phyloP scores from a whole-genome alignment of 2,888 invertebrate genomes.

The Tridacna crocea region DNA sequence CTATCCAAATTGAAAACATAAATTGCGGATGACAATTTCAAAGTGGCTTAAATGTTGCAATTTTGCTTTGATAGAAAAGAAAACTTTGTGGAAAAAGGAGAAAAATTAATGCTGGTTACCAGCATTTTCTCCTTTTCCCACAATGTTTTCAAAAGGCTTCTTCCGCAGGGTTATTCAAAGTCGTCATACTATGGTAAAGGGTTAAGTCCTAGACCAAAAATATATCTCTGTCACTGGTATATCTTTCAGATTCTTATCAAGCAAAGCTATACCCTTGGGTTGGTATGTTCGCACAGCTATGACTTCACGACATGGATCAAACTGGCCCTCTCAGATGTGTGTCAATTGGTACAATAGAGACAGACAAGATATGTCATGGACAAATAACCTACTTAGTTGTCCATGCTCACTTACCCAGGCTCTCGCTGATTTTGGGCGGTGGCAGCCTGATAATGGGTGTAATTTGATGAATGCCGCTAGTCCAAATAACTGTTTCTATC shows the following conservation, averaged over 20 bases:
- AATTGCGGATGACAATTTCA: too few relatives aligned
- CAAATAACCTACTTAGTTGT: constrained; percentile 85
- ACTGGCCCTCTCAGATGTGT: constrained; percentile 94
- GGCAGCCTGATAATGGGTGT: constrained; percentile 87
- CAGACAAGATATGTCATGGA: constrained; percentile 92
- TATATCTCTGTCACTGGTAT: too few relatives aligned
- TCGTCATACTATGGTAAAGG: too few relatives aligned
- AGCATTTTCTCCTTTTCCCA: too few relatives aligned
- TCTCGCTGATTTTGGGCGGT: constrained; percentile 95
- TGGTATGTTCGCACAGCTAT: constrained; percentile 75
- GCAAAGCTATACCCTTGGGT: constrained; percentile 73
- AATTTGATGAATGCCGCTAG: constrained; percentile 87
- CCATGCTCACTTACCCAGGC: constrained; percentile 97
- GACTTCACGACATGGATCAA: constrained; percentile 86
- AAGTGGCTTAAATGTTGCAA: too few relatives aligned
- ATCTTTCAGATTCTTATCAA: constrained; percentile 65
- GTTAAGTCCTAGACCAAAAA: too few relatives aligned
- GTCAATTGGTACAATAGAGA: constrained; percentile 97
- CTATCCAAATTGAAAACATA: too few relatives aligned
- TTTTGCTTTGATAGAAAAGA: too few relatives aligned
- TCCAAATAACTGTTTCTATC: constrained; percentile 87
- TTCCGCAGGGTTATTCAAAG: too few relatives aligned
- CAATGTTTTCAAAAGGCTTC: too few relatives aligned
- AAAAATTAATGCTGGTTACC: too few relatives aligned
- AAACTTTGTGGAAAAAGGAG: too few relatives aligned